Evolutionary conservation across 2,797 vertebrate genomes (phyloP), one percentile per base, ranked within the genome.

Genomic region (Nothura maculosa): DNA sequence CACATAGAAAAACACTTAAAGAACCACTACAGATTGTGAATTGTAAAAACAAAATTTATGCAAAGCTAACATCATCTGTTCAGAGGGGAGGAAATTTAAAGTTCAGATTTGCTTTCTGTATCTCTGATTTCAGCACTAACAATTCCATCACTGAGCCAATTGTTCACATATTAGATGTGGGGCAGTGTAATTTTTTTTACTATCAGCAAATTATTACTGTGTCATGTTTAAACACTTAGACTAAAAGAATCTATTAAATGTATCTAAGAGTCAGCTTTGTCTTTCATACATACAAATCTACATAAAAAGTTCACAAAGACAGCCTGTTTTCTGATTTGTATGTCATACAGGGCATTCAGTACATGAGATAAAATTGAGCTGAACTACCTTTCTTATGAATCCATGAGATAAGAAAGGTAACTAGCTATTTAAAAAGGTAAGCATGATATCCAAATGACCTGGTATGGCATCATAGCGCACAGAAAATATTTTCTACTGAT

Each of bases 71-170:
- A 87, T 24, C 62, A 58, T 47, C 64, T 93, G 32, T 50, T 79
- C 82, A 60, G 50, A 87, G 22, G 75, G 24, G n/a, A 81, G 50
- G 34, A 85, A 58, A 10, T 85, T 89, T 93, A 67, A 92, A 91
- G 60, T 27, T 64, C 24, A 36, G 55, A 36, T 66, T 69, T 12
- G 48, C 77, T 81, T 82, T 69, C 63, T 61, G 0, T 60, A 60
- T 76, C 60, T 61, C 52, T 38, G 22, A 77, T 32, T 25, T 93
- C 45, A 52, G 62, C 52, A 34, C 21, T 81, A 50, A 67, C 66
- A 85, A 58, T 34, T 89, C 50, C 43, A 30, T 50, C 55, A 25
- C 50, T 21, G 0, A 88, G 63, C 19, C 74, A 91, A 28, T 84
- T 92, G 89, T 92, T 68, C 36, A 91, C 34, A 22, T 86, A 57